Evolutionary conservation across 2,888 invertebrate species (phyloP), one percentile per base, ranked within the genome.

Genomic region (Lycophotia porphyrea): DNA sequence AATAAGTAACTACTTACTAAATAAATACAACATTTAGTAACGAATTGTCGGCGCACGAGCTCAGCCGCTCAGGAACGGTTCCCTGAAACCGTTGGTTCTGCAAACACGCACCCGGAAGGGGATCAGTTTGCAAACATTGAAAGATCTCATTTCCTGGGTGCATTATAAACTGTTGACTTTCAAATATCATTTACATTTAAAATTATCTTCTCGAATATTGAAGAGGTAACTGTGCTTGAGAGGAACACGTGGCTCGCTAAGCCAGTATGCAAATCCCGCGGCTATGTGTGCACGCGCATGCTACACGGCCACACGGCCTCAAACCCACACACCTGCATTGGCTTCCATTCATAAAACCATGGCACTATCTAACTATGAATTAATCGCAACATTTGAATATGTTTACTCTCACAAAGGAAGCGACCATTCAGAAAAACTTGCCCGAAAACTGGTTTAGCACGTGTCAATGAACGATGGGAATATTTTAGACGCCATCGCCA

Each of bases 341-440:
- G 84, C 91, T 92, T 95, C 95, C 96, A 96, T 96, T 96, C 96
- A 96, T 96, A 96, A 96, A 95, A 95, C 91, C 94, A 92, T 93
- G 93, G 93, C 92, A 95, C 95, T 95, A 96, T 94, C 95, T 93
- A 95, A 94, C 96, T 92, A 96, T 96, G 96, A 96, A 96, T 96
- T 96, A 96, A 96, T 96, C 95, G 96, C 96, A 95, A 96, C 96
- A 95, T 96, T 96, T 95, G 95, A 96, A 96, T 96, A 95, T 95
- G 95, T 96, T 95, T 95, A 95, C 95, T 93, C 95, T 94, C 88
- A 95, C 95, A 95, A 95, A 96, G 95, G 96, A 96, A 96, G 95
- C 95, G 94, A 93, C 95, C 96, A 96, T 96, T 96, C 92, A 96
- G 94, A 95, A 96, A 96, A 96, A 94, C 95, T 93, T 88, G 94